Percentiles rank a stretch among this genome's conserved stretches.
Evolutionary conservation across 2,888 invertebrate species (phyloP).

Genomic region (Carpatolechia fugitivella): DNA sequence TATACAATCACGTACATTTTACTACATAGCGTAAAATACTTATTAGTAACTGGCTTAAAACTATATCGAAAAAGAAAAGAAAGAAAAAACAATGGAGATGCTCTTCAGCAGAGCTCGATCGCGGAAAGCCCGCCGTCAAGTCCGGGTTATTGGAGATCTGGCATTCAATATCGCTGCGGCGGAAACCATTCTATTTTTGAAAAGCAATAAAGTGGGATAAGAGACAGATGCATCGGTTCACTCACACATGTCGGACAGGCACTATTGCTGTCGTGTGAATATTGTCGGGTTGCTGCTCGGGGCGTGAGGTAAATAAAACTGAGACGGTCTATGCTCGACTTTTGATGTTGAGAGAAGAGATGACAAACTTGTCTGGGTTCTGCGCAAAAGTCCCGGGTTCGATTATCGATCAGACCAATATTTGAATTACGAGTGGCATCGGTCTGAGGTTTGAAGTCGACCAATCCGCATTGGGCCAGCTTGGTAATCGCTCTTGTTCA

Average conservation of each 20-base stretch:
- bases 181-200: constrained; percentile 11
- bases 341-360: neutral
- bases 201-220: constrained; percentile 15
- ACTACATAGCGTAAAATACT: too few relatives aligned
- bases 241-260: constrained; percentile 18
- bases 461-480: too few relatives aligned
- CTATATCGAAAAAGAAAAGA: neutral
- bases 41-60: neutral
- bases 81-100: neutral
- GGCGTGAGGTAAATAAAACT: neutral
- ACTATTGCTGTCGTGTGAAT: constrained; percentile 25
- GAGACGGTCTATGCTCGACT: neutral
- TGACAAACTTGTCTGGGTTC: neutral
- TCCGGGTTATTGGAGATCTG: constrained; percentile 1
- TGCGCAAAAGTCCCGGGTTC: too few relatives aligned
- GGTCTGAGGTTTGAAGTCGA: too few relatives aligned
- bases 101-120: too few relatives aligned
- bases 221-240: constrained; percentile 20
- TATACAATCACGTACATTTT: too few relatives aligned
- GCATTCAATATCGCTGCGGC: neutral
- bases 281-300: constrained; percentile 19
- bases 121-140: neutral
- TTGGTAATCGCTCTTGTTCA: too few relatives aligned
- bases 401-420: too few relatives aligned
- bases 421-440: too few relatives aligned